phyloP scores from a whole-genome alignment of 2,888 invertebrate genomes.

The Rhogogaster chlorosoma region DNA sequence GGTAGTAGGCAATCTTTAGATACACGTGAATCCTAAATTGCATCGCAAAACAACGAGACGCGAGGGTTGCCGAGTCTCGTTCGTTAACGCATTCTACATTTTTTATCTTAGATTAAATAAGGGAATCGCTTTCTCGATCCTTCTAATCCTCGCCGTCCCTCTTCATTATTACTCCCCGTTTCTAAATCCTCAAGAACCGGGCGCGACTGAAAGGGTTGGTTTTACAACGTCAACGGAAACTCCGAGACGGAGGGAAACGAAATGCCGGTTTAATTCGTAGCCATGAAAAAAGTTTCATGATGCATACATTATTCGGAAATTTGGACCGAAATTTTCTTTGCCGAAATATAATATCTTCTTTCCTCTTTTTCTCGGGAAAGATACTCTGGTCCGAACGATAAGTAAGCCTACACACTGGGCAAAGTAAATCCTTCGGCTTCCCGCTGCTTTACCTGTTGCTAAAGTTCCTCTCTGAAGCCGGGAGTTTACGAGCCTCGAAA shows the following conservation, averaged over 20 bases:
- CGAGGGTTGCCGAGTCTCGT: background rate
- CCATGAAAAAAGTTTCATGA: conserved; percentile 29
- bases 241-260: conserved; percentile 21
- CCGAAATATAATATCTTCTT: background rate
- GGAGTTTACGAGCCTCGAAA: conserved; percentile 28
- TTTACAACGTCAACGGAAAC: conserved; percentile 28
- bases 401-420: conserved; percentile 19
- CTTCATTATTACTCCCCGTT: background rate
- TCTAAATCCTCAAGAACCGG: background rate
- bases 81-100: background rate
- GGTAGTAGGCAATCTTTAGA: background rate
- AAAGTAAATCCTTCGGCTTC: conserved; percentile 36
- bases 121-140: background rate
- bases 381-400: background rate
- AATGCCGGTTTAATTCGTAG: background rate
- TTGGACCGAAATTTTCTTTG: background rate
- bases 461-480: conserved; percentile 7
- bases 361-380: background rate
- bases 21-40: background rate
- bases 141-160: background rate
- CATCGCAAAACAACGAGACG: background rate
- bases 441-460: conserved; percentile 48
- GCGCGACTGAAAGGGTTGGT: conserved; percentile 37
- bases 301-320: conserved; percentile 16
- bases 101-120: conserved; percentile 14